phyloP scores from a whole-genome alignment of 2,888 invertebrate species.

The Agrotis exclamationis region DNA sequence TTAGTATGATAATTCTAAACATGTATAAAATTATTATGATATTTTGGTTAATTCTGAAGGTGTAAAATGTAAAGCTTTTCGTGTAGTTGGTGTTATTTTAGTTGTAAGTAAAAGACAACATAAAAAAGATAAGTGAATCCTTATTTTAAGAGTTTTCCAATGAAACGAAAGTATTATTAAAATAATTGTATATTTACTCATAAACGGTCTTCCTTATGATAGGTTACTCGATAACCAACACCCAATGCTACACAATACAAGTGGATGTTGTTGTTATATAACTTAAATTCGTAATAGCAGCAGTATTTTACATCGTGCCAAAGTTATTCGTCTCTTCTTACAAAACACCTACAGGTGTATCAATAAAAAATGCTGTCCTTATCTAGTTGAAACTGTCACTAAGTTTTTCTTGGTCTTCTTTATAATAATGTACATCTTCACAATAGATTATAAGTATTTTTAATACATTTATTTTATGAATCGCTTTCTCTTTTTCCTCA shows the following conservation, averaged over 20 bases:
- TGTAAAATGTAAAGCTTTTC: too few relatives aligned
- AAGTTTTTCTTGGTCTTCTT: constrained; percentile 15
- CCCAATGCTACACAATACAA: constrained; percentile 83
- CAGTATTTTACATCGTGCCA: constrained; percentile 47
- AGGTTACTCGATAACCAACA: constrained; percentile 89
- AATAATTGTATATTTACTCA: constrained; percentile 86
- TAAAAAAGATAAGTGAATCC: background rate
- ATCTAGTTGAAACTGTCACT: constrained; percentile 32
- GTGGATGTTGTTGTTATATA: constrained; percentile 82
- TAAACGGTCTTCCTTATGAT: constrained; percentile 85
- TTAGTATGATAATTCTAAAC: background rate
- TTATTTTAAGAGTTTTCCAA: constrained; percentile 3
- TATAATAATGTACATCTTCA: constrained; percentile 24
- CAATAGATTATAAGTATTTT: constrained; percentile 16
- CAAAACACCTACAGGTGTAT: constrained; percentile 2
- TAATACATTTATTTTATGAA: constrained; percentile 21
- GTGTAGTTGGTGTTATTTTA: background rate
- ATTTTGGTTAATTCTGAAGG: too few relatives aligned
- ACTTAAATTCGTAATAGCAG: constrained; percentile 67
- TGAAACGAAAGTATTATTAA: constrained; percentile 68
- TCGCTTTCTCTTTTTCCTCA: constrained; percentile 29
- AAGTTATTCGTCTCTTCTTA: constrained; percentile 26
- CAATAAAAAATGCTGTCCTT: constrained; percentile 47
- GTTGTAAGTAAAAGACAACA: background rate
- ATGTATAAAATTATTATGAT: too few relatives aligned